phyloP scores from a whole-genome alignment of 1,140 invertebrate genomes.

The Cydia fagiglandana region DNA sequence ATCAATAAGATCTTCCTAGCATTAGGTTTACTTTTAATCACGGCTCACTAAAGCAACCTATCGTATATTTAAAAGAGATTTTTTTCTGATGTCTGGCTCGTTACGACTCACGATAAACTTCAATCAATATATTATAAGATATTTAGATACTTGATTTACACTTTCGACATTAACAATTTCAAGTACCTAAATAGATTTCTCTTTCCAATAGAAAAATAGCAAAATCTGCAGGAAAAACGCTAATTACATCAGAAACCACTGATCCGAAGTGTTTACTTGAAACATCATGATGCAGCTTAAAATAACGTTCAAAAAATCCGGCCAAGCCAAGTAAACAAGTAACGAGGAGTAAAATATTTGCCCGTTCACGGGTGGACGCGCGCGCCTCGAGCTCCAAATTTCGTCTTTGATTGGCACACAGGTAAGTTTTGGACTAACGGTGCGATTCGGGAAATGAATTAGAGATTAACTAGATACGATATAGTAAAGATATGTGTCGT shows the following conservation, averaged over 20 bases:
- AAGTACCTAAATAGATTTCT: background rate
- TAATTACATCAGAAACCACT: slow-evolving; percentile 20
- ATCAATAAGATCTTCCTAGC: no score
- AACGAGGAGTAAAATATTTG: slow-evolving; percentile 33
- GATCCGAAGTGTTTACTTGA: background rate
- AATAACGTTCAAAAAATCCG: slow-evolving; percentile 28
- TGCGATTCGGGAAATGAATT: no score
- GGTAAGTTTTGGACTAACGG: background rate
- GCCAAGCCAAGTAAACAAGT: slow-evolving; percentile 25
- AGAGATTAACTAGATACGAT: no score
- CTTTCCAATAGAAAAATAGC: background rate
- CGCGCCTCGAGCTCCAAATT: background rate
- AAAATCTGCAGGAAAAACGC: background rate
- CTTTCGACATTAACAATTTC: background rate
- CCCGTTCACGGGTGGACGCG: slow-evolving; percentile 16
- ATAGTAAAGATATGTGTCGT: no score
- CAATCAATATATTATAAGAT: no score
- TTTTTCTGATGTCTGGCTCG: no score
- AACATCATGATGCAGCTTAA: background rate
- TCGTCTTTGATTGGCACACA: slow-evolving; percentile 25
- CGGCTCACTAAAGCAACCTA: no score
- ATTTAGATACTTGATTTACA: no score
- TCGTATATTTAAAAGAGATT: no score
- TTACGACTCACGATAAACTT: no score
- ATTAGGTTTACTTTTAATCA: no score